Evolutionary conservation across 2,113 vertebrate species (phyloP).

Genomic region (Cavia aperea): DNA sequence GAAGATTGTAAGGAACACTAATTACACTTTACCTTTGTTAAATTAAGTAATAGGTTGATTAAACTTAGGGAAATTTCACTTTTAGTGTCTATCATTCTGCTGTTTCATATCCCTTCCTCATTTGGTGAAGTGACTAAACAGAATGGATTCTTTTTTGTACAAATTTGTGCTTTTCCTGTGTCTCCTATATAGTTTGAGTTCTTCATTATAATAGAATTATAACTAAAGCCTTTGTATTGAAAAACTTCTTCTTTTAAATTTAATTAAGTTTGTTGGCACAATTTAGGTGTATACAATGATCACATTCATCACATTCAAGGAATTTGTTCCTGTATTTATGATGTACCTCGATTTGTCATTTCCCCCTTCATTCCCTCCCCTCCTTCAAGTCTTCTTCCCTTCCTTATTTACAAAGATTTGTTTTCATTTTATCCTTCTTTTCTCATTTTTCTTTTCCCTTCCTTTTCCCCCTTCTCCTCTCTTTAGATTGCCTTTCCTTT

Average conservation of each 20-base stretch:
- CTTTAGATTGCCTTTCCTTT: too few relatives aligned
- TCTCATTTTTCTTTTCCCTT: too few relatives aligned
- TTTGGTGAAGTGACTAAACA: not conserved
- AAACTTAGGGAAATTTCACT: not conserved
- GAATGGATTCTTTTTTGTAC: not conserved
- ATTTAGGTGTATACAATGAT: too few relatives aligned
- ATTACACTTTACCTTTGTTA: not conserved
- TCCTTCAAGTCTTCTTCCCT: too few relatives aligned
- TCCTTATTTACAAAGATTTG: too few relatives aligned
- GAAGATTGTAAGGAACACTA: not conserved
- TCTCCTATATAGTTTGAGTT: not conserved
- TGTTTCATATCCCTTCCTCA: not conserved
- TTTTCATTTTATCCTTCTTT: too few relatives aligned
- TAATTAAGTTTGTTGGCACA: too few relatives aligned
- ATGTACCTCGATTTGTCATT: too few relatives aligned
- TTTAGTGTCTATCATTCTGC: not conserved
- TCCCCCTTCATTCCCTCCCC: too few relatives aligned
- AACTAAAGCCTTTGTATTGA: not conserved
- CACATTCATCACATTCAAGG: not conserved
- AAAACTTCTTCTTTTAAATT: not conserved
- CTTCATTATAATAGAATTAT: constrained; percentile 26
- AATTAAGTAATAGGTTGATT: not conserved
- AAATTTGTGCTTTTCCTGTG: not conserved
- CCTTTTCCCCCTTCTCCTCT: too few relatives aligned
- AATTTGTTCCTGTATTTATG: too few relatives aligned